These are phyloP conservation scores for Drosophila saltans DNA, from an alignment of 1,140 invertebrate species.

Conservation along the genomic window DNA sequence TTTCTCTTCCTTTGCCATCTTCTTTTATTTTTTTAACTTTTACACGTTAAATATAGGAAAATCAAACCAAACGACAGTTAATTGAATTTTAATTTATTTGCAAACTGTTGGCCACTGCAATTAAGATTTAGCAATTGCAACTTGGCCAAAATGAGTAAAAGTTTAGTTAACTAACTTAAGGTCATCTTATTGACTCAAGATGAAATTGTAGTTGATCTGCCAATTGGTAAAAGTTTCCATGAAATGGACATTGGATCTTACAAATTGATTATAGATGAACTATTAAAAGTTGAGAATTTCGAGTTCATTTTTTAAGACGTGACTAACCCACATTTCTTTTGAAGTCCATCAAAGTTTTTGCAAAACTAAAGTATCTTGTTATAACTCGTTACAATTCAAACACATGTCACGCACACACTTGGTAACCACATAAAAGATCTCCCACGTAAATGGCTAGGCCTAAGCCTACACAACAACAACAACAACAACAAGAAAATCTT, in stretches of 20 bases:
- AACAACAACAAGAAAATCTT: conserved; percentile 22
- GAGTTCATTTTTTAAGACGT: conserved; percentile 33
- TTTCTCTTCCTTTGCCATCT: not conserved
- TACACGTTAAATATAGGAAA: not conserved
- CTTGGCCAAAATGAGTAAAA: conserved; percentile 34
- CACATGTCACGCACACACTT: conserved; percentile 72
- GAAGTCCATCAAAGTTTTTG: conserved; percentile 37
- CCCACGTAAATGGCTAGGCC: conserved; percentile 40
- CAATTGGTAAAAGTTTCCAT: not conserved
- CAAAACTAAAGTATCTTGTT: conserved; percentile 38
- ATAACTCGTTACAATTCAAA: conserved; percentile 54
- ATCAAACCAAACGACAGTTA: conserved; percentile 24
- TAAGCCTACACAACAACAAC: conserved; percentile 41
- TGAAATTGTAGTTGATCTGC: too few species aligned
- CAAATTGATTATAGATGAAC: conserved; percentile 40
- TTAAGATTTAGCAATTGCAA: conserved; percentile 35
- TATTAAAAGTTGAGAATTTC: conserved; percentile 23
- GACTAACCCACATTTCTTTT: conserved; percentile 34
- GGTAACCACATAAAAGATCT: conserved; percentile 37
- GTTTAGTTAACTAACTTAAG: not conserved
- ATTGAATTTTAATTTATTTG: conserved; percentile 60
- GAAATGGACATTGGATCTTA: conserved; percentile 16
- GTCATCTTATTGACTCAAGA: conserved; percentile 6
- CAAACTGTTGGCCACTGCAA: conserved; percentile 9
- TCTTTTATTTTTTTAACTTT: conserved; percentile 17